Conservation (phyloP, 1,140 invertebrate species). For the Euura lappo region DNA sequence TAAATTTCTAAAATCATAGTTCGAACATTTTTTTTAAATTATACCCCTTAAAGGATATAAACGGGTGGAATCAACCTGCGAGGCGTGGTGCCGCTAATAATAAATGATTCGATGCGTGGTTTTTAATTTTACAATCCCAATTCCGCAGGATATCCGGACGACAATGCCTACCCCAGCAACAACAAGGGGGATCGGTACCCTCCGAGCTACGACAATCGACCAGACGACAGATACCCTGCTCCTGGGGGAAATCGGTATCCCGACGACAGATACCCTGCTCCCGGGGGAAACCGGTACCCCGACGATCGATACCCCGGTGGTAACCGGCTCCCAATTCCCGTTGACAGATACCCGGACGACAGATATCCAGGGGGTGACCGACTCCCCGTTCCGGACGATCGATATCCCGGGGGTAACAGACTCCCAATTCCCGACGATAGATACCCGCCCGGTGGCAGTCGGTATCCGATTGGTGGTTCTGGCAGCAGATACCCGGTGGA, state of each 20-base stretch:
- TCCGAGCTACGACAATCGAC: constrained; percentile 48
- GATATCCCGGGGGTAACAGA: constrained; percentile 34
- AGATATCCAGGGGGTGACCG: constrained; percentile 38
- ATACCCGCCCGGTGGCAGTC: constrained; percentile 42
- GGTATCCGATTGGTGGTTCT: constrained; percentile 23
- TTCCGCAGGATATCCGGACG: constrained; percentile 48
- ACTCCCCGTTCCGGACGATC: constrained; percentile 38
- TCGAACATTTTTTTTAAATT: too few relatives aligned
- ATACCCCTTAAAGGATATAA: too few relatives aligned
- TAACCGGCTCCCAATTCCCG: constrained; percentile 41
- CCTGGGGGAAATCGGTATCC: constrained; percentile 46
- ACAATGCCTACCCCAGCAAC: constrained; percentile 47
- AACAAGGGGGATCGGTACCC: constrained; percentile 54
- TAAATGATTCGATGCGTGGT: too few relatives aligned
- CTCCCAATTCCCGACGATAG: constrained; percentile 42
- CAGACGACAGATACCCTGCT: constrained; percentile 45
- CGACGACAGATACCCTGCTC: constrained; percentile 43
- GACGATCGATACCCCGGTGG: constrained; percentile 44
- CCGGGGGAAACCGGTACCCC: constrained; percentile 45
- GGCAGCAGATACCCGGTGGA: constrained; percentile 50
- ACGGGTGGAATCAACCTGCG: too few relatives aligned
- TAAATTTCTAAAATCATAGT: too few relatives aligned
- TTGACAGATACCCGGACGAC: constrained; percentile 48
- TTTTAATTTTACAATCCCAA: too few relatives aligned
- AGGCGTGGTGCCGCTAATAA: too few relatives aligned